Evolutionary conservation across 1,140 invertebrate species (phyloP), one percentile per base, ranked within the genome.

Genomic region (Drosophila persimilis): DNA sequence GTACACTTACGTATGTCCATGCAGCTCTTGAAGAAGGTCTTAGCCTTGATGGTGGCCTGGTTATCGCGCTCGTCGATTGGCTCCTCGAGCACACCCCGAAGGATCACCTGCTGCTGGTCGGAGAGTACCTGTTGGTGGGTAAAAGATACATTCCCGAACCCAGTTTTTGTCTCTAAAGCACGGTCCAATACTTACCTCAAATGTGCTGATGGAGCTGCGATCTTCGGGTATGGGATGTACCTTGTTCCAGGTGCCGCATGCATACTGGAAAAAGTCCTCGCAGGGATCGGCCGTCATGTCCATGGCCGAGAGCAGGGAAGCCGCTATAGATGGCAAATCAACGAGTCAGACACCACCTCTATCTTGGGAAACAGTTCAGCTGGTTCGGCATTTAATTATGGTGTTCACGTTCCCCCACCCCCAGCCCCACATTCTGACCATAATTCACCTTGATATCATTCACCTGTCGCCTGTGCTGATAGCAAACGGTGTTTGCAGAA

Each of bases 151-250:
- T 7, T 22, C 1, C 8, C 51, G 8, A 41, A 41, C 7, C 29
- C 1, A 2, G 7, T 5, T n/a, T 3, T 15, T 11, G 1, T 17
- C 13, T 22, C n/a, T 1, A 8, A 9, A 0, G 8, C 24, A 26
- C 24, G 0, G 24, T 26, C 24, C 5, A 26, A 26, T 26, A 11
- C 29, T 52, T 20, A 93, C 93, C 92, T 98, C 97, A 86, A 98
- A 98, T 0, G 97, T 97, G 80, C 95, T 97, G 53, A 97, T 96
- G 15, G 95, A 96, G 70, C 96, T 95, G 73, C 95, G 93, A 85
- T 98, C 97, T 84, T 98, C 97, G 0, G 97, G 97, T 77, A 98
- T 98, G 3, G 96, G 93, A 92, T 98, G 96, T 60, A 95, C 94
- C 78, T 95, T 95, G 90, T 98, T 98, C 97, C 97, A 98, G 1